phyloP scores from a whole-genome alignment of 2,797 vertebrate species.

The Oceanodroma leucorhoa region DNA sequence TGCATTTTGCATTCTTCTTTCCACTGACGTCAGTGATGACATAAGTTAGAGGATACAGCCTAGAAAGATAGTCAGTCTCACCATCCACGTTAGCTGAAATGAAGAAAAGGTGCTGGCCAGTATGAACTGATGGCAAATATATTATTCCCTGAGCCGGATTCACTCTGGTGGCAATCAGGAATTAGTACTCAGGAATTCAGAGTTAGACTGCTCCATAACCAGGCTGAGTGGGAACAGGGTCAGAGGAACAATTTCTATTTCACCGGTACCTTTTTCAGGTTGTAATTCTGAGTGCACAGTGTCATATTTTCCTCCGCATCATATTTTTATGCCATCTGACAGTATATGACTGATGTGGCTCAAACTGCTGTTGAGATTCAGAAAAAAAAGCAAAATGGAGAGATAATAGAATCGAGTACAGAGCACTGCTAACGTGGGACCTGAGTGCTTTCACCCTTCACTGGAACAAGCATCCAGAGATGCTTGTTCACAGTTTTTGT shows the following conservation, averaged over 20 bases:
- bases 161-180: background rate
- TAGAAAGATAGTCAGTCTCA: background rate
- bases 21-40: background rate
- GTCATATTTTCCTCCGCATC: background rate
- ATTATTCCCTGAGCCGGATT: background rate
- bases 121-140: background rate
- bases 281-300: background rate
- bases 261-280: background rate
- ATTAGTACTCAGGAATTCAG: background rate
- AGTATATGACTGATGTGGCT: background rate
- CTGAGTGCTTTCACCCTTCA: background rate
- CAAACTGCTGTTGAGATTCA: background rate
- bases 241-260: background rate
- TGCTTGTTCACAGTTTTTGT: background rate
- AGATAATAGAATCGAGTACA: background rate
- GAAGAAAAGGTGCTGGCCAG: background rate
- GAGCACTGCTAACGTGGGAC: background rate
- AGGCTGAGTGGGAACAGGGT: background rate
- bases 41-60: background rate
- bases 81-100: background rate
- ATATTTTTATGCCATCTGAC: background rate
- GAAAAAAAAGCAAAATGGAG: background rate
- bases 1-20: background rate
- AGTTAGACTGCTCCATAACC: background rate
- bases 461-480: background rate